These are phyloP conservation scores for Oophaga pumilio DNA, from an alignment of 2,113 vertebrate genomes.

Conservation along the genomic window DNA sequence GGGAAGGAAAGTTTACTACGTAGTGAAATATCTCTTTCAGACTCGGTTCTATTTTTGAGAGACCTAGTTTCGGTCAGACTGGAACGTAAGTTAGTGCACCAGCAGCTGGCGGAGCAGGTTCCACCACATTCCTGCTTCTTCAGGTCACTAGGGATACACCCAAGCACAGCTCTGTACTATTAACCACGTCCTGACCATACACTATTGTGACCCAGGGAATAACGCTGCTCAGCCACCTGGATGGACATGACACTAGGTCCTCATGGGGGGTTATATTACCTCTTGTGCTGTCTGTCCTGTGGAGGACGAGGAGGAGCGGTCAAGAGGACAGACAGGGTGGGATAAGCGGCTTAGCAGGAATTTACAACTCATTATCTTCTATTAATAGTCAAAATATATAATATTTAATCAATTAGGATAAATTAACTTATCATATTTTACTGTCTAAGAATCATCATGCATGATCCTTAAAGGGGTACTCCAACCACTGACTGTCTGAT, in stretches of 20 bases:
- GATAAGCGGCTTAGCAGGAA: not conserved
- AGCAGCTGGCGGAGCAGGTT: conserved; percentile 15
- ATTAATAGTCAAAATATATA: not conserved
- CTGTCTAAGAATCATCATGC: not conserved
- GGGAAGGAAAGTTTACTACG: not conserved
- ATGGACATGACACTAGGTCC: not conserved
- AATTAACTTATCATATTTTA: not conserved
- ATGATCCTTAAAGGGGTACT: not conserved
- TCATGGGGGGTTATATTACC: not conserved
- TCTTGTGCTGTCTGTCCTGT: not conserved
- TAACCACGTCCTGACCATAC: conserved; percentile 24
- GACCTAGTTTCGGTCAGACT: conserved; percentile 30
- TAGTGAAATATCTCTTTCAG: not conserved
- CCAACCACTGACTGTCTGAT: too few relatives aligned
- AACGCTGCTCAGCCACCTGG: not conserved
- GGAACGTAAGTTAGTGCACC: not conserved
- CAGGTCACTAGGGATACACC: conserved; percentile 30
- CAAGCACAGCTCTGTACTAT: not conserved
- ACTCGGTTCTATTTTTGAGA: not conserved
- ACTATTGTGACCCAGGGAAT: not conserved
- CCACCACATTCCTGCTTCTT: conserved; percentile 17
- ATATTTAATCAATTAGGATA: not conserved
- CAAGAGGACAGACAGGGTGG: not conserved
- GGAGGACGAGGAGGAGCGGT: not conserved
- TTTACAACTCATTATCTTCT: not conserved